Evolutionary conservation across 2,888 invertebrate species (phyloP), one percentile per base, ranked within the genome.

Genomic region (Drosophila buzzatii): DNA sequence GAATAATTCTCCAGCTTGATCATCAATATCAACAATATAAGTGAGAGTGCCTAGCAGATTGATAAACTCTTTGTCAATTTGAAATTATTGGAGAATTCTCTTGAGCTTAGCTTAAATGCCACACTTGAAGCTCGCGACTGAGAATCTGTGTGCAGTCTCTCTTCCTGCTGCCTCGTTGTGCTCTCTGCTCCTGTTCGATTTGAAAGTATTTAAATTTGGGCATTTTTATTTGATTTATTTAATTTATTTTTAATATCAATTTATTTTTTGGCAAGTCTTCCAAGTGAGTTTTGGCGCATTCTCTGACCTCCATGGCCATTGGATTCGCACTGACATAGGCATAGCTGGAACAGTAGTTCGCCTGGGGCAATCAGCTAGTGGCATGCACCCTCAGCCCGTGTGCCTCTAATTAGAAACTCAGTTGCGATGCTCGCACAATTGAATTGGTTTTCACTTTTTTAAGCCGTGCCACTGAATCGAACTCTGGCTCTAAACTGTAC

Each of bases 391-490:
- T 57, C 44, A 39, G 18, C 41, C 51, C 39, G n/a, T 12, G 65
- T 51, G 42, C 33, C 33, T 63, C 45, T 53, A 59, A 79, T 76
- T 71, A 79, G 65, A 87, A 87, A 87, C 39, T 53, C 53, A 64
- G 61, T 68, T 71, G 58, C 39, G 65, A 53, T 64, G 57, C 42
- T 47, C 47, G 41, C 35, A 42, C 58, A 76, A 45, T 39, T 47
- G 37, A 62, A 55, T 62, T 58, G 53, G 66, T 81, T 87, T 82
- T 82, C 88, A 82, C 85, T 85, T 87, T 79, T 82, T 69, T 37
- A 16, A 41, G 55, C 23, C 49, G 2, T 47, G 45, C 44, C 23
- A 47, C 23, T 14, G 44, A 20, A 44, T 44, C 35, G 44, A 12
- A 27, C 47, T 27, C 27, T 16, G 3, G 14, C 47, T 16, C 23